A percentile compares a stretch with the other conserved stretches of the same genome.
phyloP scores from a whole-genome alignment of 2,888 invertebrate species.

The Balanococcus diminutus region DNA sequence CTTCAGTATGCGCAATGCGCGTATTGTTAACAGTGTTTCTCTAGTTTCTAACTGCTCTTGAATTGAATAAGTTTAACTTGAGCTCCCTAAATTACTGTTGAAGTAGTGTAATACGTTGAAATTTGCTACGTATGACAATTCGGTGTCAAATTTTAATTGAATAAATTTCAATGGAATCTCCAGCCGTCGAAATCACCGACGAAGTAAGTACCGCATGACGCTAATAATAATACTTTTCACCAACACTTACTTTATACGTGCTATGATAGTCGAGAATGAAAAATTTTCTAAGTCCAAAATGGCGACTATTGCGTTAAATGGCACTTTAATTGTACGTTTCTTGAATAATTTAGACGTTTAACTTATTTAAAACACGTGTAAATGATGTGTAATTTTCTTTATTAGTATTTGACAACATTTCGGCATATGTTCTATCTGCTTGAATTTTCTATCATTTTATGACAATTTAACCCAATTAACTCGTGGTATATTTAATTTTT shows the following conservation, averaged over 20 bases:
- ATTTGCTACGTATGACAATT: constrained; percentile 46
- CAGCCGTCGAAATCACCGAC: constrained; percentile 2
- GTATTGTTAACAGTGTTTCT: constrained; percentile 31
- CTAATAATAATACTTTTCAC: background rate
- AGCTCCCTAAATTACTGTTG: background rate
- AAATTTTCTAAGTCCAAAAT: constrained; percentile 84
- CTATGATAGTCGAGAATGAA: constrained; percentile 57
- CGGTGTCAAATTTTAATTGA: background rate
- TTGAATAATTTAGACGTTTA: background rate
- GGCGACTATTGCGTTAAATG: constrained; percentile 68
- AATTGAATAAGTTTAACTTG: constrained; percentile 18
- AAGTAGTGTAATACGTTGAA: constrained; percentile 35
- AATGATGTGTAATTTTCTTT: constrained; percentile 5
- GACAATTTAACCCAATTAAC: constrained; percentile 29
- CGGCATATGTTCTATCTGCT: background rate
- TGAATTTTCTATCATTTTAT: background rate
- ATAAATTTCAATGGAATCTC: constrained; percentile 36
- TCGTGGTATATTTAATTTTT: background rate
- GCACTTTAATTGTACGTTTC: background rate
- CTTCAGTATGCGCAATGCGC: constrained; percentile 21
- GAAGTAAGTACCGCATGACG: constrained; percentile 44
- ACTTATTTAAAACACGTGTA: background rate
- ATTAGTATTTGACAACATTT: background rate
- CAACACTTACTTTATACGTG: background rate
- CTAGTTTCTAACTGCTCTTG: constrained; percentile 35